Percentiles rank a stretch among this genome's conserved stretches.
These are phyloP conservation scores for Sebastiscus tertius DNA, from an alignment of 2,797 vertebrate genomes.

Conservation along the genomic window DNA sequence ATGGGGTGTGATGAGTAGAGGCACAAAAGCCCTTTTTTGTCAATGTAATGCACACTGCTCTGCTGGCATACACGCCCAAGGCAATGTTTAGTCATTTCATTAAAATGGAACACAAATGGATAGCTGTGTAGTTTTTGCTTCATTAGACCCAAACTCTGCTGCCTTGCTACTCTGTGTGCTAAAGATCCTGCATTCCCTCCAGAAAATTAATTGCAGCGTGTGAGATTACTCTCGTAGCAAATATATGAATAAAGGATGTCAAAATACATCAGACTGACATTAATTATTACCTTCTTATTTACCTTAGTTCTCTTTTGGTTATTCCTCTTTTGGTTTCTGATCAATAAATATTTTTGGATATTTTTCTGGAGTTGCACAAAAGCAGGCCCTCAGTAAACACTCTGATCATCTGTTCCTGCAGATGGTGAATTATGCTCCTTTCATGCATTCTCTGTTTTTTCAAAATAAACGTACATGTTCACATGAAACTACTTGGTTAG, in stretches of 20 bases:
- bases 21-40: slow-evolving; percentile 60
- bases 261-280: slow-evolving; percentile 44
- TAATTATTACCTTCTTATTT: slow-evolving; percentile 23
- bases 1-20: slow-evolving; percentile 47
- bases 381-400: background rate
- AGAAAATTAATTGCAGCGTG: slow-evolving; percentile 45
- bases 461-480: no score
- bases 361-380: background rate
- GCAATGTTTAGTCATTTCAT: slow-evolving; percentile 80
- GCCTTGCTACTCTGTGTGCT: slow-evolving; percentile 18
- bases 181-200: slow-evolving; percentile 32
- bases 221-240: slow-evolving; percentile 33
- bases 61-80: slow-evolving; percentile 69
- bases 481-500: background rate
- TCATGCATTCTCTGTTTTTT: no score
- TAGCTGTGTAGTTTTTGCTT: slow-evolving; percentile 68
- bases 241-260: slow-evolving; percentile 48
- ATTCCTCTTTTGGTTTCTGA: background rate
- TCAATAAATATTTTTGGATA: background rate
- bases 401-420: background rate
- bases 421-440: background rate
- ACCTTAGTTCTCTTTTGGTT: background rate
- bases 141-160: slow-evolving; percentile 63
- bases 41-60: slow-evolving; percentile 67
- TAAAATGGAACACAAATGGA: slow-evolving; percentile 77